These are phyloP conservation scores for Podotricha telesiphe DNA, from an alignment of 2,888 invertebrate genomes.

Conservation along the genomic window DNA sequence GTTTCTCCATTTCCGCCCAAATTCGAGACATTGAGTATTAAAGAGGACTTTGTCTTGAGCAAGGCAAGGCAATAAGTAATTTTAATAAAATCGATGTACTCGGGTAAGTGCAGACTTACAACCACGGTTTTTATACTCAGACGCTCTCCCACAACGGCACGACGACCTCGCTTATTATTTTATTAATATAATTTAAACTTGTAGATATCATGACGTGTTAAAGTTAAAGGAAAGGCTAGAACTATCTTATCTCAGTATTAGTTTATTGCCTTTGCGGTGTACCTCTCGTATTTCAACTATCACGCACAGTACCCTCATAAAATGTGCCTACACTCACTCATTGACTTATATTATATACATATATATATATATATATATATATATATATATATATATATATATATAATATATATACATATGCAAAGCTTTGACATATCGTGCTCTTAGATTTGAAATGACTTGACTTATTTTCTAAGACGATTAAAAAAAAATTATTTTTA, in stretches of 20 bases:
- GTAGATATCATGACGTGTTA: slow-evolving; percentile 1
- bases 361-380: background rate
- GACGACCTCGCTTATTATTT: background rate
- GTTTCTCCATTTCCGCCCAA: no score
- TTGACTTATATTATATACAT: background rate
- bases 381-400: no score
- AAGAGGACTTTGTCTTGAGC: no score
- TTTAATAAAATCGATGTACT: no score
- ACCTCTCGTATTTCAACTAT: slow-evolving; percentile 17
- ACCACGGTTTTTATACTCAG: no score
- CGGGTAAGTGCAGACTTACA: no score
- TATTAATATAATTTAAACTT: slow-evolving; percentile 11
- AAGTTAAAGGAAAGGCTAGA: background rate
- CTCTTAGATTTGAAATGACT: background rate
- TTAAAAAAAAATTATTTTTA: no score
- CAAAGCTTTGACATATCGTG: background rate
- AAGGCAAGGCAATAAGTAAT: no score
- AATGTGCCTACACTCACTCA: slow-evolving; percentile 17
- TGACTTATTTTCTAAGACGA: no score
- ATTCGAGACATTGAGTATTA: no score
- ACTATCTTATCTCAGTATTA: slow-evolving; percentile 20
- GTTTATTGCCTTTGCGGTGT: slow-evolving; percentile 24
- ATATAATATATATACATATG: background rate
- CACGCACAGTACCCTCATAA: slow-evolving; percentile 16
- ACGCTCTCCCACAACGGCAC: no score